Conservation (phyloP, 2,113 vertebrate genomes). For the Aegithalos caudatus region DNA sequence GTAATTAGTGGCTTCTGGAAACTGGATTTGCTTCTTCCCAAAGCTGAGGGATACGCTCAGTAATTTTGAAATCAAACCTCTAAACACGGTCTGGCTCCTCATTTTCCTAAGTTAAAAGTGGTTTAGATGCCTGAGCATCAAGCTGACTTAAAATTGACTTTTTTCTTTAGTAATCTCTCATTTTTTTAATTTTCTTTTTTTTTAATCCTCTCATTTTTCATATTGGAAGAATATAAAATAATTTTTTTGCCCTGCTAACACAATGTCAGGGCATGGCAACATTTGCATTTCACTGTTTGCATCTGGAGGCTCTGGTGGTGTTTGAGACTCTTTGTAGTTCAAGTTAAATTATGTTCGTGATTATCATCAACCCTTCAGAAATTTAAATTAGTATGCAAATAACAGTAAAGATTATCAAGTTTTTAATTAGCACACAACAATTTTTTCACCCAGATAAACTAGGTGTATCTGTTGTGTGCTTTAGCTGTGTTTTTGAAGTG, state of each 20-base stretch:
- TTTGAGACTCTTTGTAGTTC: background rate
- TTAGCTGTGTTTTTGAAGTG: background rate
- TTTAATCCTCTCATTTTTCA: background rate
- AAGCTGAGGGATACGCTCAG: background rate
- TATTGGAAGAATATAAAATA: background rate
- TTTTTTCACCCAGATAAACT: background rate
- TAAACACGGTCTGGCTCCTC: background rate
- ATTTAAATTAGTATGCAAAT: constrained; percentile 15
- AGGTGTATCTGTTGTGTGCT: background rate
- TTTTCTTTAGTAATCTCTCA: background rate
- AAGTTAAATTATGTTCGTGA: background rate
- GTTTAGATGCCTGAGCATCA: background rate
- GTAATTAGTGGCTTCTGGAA: constrained; percentile 42
- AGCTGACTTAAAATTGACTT: background rate
- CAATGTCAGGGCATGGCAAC: background rate
- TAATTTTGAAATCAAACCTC: constrained; percentile 28
- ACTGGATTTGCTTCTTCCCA: constrained; percentile 40
- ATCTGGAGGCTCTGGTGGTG: background rate
- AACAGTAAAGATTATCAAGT: background rate
- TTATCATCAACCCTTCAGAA: constrained; percentile 24
- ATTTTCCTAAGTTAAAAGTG: background rate
- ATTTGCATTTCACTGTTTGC: background rate
- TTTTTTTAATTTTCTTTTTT: too few relatives aligned
- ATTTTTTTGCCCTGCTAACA: background rate
- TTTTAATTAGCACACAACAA: constrained; percentile 11